phyloP scores from a whole-genome alignment of 2,888 invertebrate genomes.

The Limnephilus lunatus region DNA sequence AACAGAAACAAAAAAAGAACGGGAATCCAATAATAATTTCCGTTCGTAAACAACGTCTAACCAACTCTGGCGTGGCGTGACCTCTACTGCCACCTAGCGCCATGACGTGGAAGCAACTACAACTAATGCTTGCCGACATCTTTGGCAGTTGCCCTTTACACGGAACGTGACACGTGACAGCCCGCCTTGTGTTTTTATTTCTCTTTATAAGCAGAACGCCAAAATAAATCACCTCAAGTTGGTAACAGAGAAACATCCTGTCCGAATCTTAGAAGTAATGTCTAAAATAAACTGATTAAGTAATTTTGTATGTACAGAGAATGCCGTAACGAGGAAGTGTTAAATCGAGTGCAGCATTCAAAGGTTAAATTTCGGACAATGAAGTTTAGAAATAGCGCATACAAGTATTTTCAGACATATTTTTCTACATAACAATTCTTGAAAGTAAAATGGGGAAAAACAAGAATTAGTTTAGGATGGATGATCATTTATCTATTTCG shows the following conservation, averaged over 20 bases:
- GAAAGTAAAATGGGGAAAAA: too few species aligned
- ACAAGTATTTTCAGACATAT: too few species aligned
- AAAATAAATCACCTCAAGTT: constrained; percentile 47
- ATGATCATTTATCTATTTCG: too few species aligned
- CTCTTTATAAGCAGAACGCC: neutral
- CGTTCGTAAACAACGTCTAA: neutral
- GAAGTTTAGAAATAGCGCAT: too few species aligned
- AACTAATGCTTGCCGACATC: neutral
- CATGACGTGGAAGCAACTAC: neutral
- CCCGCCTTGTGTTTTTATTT: constrained; percentile 20
- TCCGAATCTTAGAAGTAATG: neutral
- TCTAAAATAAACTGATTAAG: neutral
- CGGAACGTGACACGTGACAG: neutral
- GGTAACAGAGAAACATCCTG: neutral
- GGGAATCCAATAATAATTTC: neutral
- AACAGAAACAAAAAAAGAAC: neutral
- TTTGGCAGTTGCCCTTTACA: constrained; percentile 16
- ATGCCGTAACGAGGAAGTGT: neutral
- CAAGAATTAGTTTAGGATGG: too few species aligned
- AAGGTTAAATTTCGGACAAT: neutral
- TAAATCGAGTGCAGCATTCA: neutral
- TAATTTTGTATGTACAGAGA: neutral
- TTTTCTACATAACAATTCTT: too few species aligned
- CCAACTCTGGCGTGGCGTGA: neutral
- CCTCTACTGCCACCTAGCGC: neutral